These are phyloP conservation scores for Limnothrissa miodon DNA, from an alignment of 2,113 vertebrate genomes.

Conservation along the genomic window DNA sequence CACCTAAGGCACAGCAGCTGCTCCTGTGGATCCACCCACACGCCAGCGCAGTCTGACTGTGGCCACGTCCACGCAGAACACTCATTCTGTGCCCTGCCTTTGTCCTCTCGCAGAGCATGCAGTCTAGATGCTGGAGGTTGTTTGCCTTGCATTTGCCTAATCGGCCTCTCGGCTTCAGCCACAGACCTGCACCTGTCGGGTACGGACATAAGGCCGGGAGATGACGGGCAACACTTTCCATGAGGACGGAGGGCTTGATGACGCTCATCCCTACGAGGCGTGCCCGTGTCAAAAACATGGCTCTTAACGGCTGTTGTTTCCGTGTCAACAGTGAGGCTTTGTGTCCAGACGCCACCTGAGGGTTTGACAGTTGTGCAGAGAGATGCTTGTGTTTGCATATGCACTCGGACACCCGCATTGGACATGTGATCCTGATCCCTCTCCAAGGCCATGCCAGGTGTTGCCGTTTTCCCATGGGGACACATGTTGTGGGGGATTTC, in stretches of 20 bases:
- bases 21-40: slow-evolving; percentile 31
- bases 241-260: slow-evolving; percentile 34
- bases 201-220: slow-evolving; percentile 7
- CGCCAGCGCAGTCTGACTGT: not conserved
- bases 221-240: slow-evolving; percentile 46
- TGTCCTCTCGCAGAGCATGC: slow-evolving; percentile 32
- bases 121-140: not conserved
- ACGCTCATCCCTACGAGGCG: slow-evolving; percentile 44
- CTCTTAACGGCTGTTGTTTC: slow-evolving; percentile 58
- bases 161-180: not conserved
- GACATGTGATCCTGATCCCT: not conserved
- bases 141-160: not conserved
- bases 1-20: slow-evolving; percentile 21
- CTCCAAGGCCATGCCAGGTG: not conserved
- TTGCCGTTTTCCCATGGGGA: not conserved
- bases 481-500: not conserved
- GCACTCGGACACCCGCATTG: not conserved
- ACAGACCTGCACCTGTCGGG: slow-evolving; percentile 24
- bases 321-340: slow-evolving; percentile 51
- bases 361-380: slow-evolving; percentile 15
- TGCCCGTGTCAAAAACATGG: slow-evolving; percentile 33
- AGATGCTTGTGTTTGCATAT: not conserved
- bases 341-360: not conserved
- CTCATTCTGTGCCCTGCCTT: slow-evolving; percentile 32
- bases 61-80: not conserved